Conservation (phyloP, 2,888 invertebrate species). For the Lottia scabra region DNA sequence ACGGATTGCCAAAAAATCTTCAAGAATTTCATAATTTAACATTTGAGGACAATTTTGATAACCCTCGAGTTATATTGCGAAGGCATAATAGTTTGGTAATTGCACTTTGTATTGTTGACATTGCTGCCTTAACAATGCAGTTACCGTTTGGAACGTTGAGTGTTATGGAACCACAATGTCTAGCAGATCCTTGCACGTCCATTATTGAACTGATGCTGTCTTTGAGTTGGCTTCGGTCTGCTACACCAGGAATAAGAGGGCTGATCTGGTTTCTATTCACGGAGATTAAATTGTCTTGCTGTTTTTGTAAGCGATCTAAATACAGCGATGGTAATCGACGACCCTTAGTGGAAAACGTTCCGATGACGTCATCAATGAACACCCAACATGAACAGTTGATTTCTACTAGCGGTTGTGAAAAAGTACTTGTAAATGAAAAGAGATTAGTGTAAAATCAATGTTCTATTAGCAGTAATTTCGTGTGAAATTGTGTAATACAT, state of each 20-base stretch:
- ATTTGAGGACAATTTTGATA: slow-evolving; percentile 9
- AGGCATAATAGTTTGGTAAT: slow-evolving; percentile 19
- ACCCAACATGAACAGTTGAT: background rate
- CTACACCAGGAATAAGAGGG: slow-evolving; percentile 26
- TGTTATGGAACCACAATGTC: slow-evolving; percentile 28
- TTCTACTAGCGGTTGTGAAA: background rate
- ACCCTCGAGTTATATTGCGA: slow-evolving; percentile 11
- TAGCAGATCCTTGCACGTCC: slow-evolving; percentile 25
- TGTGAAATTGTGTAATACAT: too few species aligned
- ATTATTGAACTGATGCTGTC: slow-evolving; percentile 29
- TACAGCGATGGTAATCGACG: background rate
- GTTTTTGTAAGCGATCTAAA: background rate
- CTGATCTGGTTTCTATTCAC: slow-evolving; percentile 30
- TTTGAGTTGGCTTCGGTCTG: slow-evolving; percentile 36
- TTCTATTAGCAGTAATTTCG: too few species aligned
- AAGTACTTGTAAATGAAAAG: too few species aligned
- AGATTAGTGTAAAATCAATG: too few species aligned
- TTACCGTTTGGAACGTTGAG: slow-evolving; percentile 35
- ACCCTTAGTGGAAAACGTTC: background rate
- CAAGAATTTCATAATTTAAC: slow-evolving; percentile 23
- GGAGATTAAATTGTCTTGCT: slow-evolving; percentile 2
- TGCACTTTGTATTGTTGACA: slow-evolving; percentile 24
- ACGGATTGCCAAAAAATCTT: slow-evolving; percentile 30
- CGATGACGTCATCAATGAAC: background rate
- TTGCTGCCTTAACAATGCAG: slow-evolving; percentile 25